Base-by-base conservation (phyloP, 2,797 vertebrate genomes). In the Helarctos malayanus region DNA sequence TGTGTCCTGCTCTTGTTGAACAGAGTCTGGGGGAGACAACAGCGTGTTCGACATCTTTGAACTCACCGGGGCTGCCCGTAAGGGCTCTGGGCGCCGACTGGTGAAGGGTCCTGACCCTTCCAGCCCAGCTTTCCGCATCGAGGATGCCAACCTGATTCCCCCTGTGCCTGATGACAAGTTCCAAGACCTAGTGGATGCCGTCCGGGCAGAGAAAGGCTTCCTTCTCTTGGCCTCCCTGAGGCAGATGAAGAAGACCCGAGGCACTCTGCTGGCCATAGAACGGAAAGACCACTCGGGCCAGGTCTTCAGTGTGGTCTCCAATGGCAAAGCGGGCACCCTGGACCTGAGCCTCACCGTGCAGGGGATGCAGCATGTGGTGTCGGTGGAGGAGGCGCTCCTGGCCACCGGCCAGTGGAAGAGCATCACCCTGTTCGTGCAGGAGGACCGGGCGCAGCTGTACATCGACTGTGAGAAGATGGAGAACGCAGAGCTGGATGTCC, bases 401-500 rank as follows among this genome's bases (percentile, higher is more conserved):
- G 99, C 99, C 78, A 99, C 98, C 0, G 99, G 99, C 56, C 99
- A 99, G 32, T 99, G 99, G 99, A 99, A 99, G 99, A 99, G 99
- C 97, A 99, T 99, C 98, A 99, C 99, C 8, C 99, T 99, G 96
- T 99, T 99, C 89, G 99, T 99, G 76, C 99, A 99, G 98, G 99
- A 99, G 61, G 99, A 99, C 96, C 98, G 99, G 9, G 99, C 99
- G 41, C 99, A 99, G 94, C 99, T 99, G 5, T 99, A 99, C 56
- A 99, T 99, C 4, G 99, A 99, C 59, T 99, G 99, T 88, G 99
- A 99, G 89, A 99, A 99, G 98, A 99, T 99, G 98, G 99, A 99
- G 87, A 99, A 98, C 0, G 98, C 99, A 0, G 99, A 99, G 97
- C 97, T 99, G 97, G 99, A 99, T 29, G 98, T 99, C 76, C 99